Evolutionary conservation across 2,888 invertebrate genomes (phyloP), one percentile per base, ranked within the genome.

Genomic region (Cistogaster globosa): DNA sequence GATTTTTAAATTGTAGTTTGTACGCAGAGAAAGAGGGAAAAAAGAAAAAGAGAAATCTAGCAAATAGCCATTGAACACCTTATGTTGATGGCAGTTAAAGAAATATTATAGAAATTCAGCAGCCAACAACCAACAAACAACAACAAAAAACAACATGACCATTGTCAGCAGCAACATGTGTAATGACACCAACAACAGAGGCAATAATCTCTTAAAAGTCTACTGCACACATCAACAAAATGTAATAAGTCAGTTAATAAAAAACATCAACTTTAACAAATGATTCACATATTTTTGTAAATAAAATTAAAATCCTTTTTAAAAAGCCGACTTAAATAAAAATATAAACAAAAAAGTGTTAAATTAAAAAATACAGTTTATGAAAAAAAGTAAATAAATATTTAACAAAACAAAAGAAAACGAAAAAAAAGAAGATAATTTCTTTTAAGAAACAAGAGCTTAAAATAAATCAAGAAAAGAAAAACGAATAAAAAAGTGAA

Each of bases 1-100:
- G 77, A 75, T 74, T 82, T 78, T 82, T 58, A 81, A 81, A 84
- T 81, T 81, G 84, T 81, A 72, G 32, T 71, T 76, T 62, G 72
- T 63, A 65, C 26, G 18, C 74, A 0, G 42, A 42, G 42, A 12
- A 42, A 7, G 0, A 32, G 45, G 51, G 65, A 16, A 65, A 20
- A 38, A 48, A 51, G 20, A 20, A 55, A 45, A 77, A 69, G 51
- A 32, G 7, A 32, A 32, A 32, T 5, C 51, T 58, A 69, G 45
- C 75, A 65, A 80, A 58, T 51, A 22, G 67, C 48, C 45, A 55
- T 58, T 36, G 9, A 32, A 32, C 53, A 67, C 5, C n/a, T 26
- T 1, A 26, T 1, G 26, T 2, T 51, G 22, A 63, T 22, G 4
- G 8, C 32, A 48, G 62, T 62, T 65, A 18, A 38, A 74, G 48